Base-by-base conservation (phyloP, 2,888 invertebrate species). In the Aphidius colemani region DNA sequence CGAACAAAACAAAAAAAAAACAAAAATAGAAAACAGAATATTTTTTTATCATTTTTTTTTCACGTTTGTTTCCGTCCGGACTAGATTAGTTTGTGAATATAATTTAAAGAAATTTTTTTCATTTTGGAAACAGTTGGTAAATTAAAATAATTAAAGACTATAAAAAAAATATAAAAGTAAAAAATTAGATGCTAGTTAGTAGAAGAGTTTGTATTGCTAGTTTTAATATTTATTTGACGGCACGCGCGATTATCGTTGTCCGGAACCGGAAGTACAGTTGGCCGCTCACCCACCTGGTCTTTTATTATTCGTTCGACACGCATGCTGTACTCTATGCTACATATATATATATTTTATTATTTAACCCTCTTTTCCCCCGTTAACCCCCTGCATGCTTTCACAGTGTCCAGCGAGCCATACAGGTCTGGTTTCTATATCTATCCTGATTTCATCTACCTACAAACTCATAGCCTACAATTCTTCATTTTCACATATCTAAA, bases 211-310 rank as follows among this genome's bases (percentile, higher is more conserved):
- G 46, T 46, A 46, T 41, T 41, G 7, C 45, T 45, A 46, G 18
- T 45, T 45, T 45, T 46, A 57, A 39, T 48, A 39, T 10, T 39
- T 57, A 57, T 57, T 57, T 57, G 57, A 58, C 57, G 70, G 70
- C 70, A 72, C 74, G 73, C 74, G 76, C 79, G 77, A 80, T 79
- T 80, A 80, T 80, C 78, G 67, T 78, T 73, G 73, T 71, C 75
- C 79, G 80, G 79, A 80, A 80, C 70, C 78, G 80, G 80, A 81
- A 79, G 77, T 74, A 74, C 76, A 80, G 78, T 80, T 75, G 74
- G 76, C 75, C 79, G 80, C 80, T 78, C 79, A 78, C 76, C 79
- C 80, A 81, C 79, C 79, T 80, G 78, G 79, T 73, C 72, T 67
- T 68, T 71, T 71, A 30, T 30, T 30, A 65, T 70, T 69, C 68